These are phyloP conservation scores for Tauraco hartlaubi DNA, from an alignment of 2,797 vertebrate genomes.

Conservation along the genomic window DNA sequence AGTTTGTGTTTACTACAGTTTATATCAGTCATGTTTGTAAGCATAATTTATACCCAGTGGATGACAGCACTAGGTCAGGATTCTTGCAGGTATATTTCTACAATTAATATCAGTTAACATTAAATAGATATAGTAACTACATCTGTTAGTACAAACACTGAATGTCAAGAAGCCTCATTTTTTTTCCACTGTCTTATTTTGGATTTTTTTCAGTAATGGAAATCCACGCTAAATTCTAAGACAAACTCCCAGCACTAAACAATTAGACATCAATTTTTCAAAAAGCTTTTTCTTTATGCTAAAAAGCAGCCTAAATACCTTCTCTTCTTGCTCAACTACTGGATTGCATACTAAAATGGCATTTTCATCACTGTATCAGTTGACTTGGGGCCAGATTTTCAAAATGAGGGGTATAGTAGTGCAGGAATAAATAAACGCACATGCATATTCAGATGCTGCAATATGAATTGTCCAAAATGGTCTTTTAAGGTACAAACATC, in stretches of 20 bases:
- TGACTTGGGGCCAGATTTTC: not conserved
- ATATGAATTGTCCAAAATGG: not conserved
- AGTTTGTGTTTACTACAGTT: not conserved
- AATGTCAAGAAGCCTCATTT: not conserved
- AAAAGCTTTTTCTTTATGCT: not conserved
- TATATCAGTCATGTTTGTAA: not conserved
- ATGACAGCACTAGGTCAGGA: not conserved
- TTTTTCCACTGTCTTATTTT: not conserved
- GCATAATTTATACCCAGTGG: not conserved
- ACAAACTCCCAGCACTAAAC: not conserved
- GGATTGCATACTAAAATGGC: not conserved
- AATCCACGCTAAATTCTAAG: not conserved
- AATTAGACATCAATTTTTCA: not conserved
- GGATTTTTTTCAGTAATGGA: not conserved
- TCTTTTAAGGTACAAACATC: not conserved
- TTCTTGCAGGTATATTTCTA: not conserved
- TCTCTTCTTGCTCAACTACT: not conserved
- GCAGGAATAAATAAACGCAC: not conserved
- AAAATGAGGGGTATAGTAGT: not conserved
- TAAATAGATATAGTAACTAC: not conserved
- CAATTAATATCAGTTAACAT: not conserved
- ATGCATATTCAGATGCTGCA: not conserved
- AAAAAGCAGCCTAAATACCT: not conserved
- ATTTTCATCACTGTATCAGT: not conserved
- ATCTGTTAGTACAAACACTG: not conserved